Base-by-base conservation (phyloP, 2,888 invertebrate genomes). In the Iselma pallidipennis region DNA sequence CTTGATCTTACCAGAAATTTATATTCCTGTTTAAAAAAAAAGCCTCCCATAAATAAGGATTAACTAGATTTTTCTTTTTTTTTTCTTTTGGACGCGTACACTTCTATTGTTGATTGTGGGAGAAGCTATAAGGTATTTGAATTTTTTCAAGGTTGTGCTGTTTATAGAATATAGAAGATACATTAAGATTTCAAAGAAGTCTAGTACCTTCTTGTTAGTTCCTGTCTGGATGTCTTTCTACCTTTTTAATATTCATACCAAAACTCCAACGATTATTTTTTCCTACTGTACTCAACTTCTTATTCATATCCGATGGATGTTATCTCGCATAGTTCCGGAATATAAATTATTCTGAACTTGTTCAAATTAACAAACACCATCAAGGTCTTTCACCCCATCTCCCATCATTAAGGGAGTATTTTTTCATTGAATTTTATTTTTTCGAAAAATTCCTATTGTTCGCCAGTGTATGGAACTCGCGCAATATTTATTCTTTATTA, bases 261-360 rank as follows among this genome's bases (percentile, higher is more conserved):
- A 54, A 49, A 29, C 29, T 23, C 56, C 19, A 53, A 61, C 53
- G 23, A 42, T 49, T 49, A 53, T 59, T 59, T 60, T 59, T 57
- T 5, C 2, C 21, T 45, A 45, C 45, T 23, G 23, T 45, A n/a
- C 21, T 1, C 5, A n/a, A 45, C 12, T 45, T 45, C 59, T 57
- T 58, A 55, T 58, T 58, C 26, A 57, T 29, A 60, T 60, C 60
- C 57, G 48, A 59, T 55, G 29, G 26, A 49, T 33, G 50, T 23
- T 33, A 57, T 63, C 63, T 63, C 63, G 50, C 48, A 52, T 45
- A 57, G 64, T 64, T 61, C 64, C 64, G 64, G 64, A 60, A 61
- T 56, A 59, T 56, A 42, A 63, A 56, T 45, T 56, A 63, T 62
- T 62, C 58, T 23, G 51, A 7, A 21, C 51, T 23, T 48, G 62